These are phyloP conservation scores for Orbicella faveolata DNA, from an alignment of 64 coral and sea anemone species.

Conservation along the genomic window DNA sequence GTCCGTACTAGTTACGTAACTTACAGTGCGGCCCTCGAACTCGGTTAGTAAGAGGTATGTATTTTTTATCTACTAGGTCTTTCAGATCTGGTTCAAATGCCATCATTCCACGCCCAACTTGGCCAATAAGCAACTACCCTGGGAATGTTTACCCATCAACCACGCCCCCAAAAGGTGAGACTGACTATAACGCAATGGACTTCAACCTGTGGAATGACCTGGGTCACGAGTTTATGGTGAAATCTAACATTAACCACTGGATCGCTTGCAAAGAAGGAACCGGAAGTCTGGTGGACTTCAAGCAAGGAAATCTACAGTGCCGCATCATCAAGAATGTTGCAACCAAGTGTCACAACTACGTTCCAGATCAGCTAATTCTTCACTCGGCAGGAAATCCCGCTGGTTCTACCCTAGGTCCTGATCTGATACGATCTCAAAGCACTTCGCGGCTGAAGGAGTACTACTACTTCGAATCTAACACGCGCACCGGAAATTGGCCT, in stretches of 20 bases:
- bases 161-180: constrained; percentile 26
- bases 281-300: constrained; percentile 32
- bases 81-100: constrained; percentile 38
- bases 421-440: constrained; percentile 32
- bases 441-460: constrained; percentile 12
- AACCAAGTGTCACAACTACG: constrained; percentile 33
- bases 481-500: constrained; percentile 17
- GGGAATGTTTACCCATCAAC: constrained; percentile 22
- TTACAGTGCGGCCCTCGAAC: no score
- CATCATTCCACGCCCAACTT: constrained; percentile 37
- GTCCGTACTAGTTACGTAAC: no score
- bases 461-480: constrained; percentile 52
- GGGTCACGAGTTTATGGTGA: constrained; percentile 64
- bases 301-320: background rate
- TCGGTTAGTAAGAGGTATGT: no score
- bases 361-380: constrained; percentile 26
- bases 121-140: background rate
- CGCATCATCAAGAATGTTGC: constrained; percentile 28
- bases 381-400: constrained; percentile 11
- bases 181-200: constrained; percentile 40
- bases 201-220: constrained; percentile 55
- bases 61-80: background rate
- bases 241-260: constrained; percentile 41
- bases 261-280: constrained; percentile 30
- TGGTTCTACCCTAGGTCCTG: constrained; percentile 9